Evolutionary conservation across 2,888 invertebrate species (phyloP).

Genomic region (Spilarctia lutea): DNA sequence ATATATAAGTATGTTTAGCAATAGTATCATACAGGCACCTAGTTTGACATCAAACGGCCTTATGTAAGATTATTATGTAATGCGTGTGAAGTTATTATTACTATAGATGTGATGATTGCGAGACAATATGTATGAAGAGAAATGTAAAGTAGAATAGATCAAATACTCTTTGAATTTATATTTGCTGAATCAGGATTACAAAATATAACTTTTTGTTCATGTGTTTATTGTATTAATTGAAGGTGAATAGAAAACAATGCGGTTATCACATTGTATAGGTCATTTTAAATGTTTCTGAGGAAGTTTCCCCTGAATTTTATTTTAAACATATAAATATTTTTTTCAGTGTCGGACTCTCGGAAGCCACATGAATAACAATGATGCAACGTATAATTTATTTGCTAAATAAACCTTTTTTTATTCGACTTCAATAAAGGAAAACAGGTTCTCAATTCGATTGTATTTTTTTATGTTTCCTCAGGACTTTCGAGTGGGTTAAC

Average conservation of each 20-base stretch:
- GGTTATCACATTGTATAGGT: constrained; percentile 9
- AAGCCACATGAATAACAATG: constrained; percentile 41
- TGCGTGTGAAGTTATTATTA: not conserved
- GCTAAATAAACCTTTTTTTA: constrained; percentile 31
- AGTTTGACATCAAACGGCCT: no score
- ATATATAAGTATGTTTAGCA: no score
- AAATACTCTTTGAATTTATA: not conserved
- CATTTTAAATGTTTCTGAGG: constrained; percentile 15
- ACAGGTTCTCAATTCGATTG: no score
- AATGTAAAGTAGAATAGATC: not conserved
- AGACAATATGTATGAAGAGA: not conserved
- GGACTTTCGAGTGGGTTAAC: no score
- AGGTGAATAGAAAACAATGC: not conserved
- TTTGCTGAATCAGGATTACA: not conserved
- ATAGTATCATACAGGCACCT: no score
- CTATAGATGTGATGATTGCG: not conserved
- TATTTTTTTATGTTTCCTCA: no score
- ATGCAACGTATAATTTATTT: constrained; percentile 40
- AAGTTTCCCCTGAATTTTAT: constrained; percentile 7
- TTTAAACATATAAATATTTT: constrained; percentile 25
- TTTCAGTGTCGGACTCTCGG: constrained; percentile 11
- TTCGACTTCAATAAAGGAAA: no score
- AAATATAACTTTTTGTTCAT: not conserved
- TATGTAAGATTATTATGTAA: no score
- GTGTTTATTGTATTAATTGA: not conserved